Conservation (phyloP, 2,113 vertebrate species). For the Geococcyx californianus region DNA sequence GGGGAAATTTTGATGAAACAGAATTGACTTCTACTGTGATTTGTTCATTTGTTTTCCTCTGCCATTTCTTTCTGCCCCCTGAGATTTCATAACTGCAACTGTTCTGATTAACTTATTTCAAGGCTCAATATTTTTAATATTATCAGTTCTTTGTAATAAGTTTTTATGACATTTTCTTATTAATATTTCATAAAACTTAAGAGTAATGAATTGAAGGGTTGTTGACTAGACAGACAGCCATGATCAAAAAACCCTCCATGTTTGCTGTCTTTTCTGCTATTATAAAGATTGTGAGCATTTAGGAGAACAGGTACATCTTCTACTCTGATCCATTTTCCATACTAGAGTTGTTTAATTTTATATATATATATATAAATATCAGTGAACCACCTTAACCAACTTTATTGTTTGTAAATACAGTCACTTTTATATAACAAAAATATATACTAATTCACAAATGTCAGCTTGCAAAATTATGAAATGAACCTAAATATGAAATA, state of each 20-base stretch:
- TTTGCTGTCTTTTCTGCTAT: background rate
- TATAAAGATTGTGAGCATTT: background rate
- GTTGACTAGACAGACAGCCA: background rate
- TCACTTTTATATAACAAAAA: background rate
- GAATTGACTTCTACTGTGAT: background rate
- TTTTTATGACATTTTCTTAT: background rate
- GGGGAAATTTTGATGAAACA: background rate
- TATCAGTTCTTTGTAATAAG: background rate
- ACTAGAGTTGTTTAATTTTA: background rate
- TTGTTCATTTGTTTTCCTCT: background rate
- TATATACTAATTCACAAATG: background rate
- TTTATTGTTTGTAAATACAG: background rate
- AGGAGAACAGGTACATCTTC: background rate
- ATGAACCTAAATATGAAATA: background rate
- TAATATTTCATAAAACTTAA: background rate
- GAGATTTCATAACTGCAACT: background rate
- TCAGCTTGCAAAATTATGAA: background rate
- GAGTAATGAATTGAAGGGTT: background rate
- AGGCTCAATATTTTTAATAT: background rate
- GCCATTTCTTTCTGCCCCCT: background rate
- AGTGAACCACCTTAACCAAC: background rate
- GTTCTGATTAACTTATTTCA: background rate
- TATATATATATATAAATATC: background rate
- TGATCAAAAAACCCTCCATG: background rate
- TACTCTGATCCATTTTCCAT: background rate